Conservation (phyloP, 2,113 vertebrate species). For the Typhlomys cinereus region DNA sequence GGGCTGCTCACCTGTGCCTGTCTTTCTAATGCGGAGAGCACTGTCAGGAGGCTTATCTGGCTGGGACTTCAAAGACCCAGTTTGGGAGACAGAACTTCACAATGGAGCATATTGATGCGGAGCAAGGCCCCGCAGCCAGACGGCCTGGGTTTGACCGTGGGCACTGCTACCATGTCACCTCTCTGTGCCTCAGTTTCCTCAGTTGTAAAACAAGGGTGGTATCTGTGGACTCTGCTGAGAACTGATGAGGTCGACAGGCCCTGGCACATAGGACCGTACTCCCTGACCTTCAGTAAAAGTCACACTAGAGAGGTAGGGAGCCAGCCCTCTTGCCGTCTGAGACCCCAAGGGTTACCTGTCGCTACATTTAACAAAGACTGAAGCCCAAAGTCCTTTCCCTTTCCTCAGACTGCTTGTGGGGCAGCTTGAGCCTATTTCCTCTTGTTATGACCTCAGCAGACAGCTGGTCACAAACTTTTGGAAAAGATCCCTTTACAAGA, state of each 20-base stretch:
- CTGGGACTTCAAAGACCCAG: neutral
- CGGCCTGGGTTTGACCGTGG: too few species aligned
- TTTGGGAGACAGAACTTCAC: neutral
- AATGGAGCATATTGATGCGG: too few species aligned
- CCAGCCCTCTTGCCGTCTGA: neutral
- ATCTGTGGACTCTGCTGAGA: neutral
- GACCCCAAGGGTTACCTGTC: neutral
- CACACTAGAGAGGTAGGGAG: too few species aligned
- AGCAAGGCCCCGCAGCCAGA: neutral
- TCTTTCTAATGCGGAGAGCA: neutral
- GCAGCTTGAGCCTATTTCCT: slow-evolving; percentile 8
- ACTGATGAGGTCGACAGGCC: neutral
- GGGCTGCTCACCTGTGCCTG: neutral
- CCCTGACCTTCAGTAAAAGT: neutral
- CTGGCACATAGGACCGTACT: neutral
- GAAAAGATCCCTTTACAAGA: slow-evolving; percentile 52
- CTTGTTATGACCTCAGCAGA: slow-evolving; percentile 59
- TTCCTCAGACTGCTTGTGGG: neutral
- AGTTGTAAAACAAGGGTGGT: neutral
- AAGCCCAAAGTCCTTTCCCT: neutral
- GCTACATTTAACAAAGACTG: neutral
- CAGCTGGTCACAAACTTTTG: slow-evolving; percentile 64
- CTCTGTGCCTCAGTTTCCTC: neutral
- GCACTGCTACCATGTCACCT: rapidly evolving
- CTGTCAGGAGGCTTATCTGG: neutral